These are phyloP conservation scores for Crocidura indochinensis DNA, from an alignment of 2,797 vertebrate genomes.

Conservation along the genomic window DNA sequence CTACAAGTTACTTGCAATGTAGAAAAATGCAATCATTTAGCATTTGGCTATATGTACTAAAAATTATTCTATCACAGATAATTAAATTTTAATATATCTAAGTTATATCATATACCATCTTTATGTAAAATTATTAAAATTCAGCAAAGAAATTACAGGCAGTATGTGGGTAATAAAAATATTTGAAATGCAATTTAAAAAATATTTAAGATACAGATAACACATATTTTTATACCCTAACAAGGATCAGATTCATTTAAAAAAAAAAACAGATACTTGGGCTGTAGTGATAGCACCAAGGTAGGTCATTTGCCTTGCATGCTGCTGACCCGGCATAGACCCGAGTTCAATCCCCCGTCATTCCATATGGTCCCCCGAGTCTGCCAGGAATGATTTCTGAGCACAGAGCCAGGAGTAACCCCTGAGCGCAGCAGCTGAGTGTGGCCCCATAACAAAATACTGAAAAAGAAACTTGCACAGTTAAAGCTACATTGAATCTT, in stretches of 20 bases:
- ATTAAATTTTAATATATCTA: slow-evolving; percentile 65
- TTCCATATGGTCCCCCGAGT: too few species aligned
- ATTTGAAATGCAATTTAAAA: slow-evolving; percentile 18
- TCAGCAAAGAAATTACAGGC: not conserved
- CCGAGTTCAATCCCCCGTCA: too few species aligned
- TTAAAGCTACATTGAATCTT: not conserved
- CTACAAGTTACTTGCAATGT: slow-evolving; percentile 50
- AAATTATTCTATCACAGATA: slow-evolving; percentile 12
- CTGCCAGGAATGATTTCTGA: too few species aligned
- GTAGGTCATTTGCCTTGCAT: too few species aligned
- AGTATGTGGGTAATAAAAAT: slow-evolving; percentile 37
- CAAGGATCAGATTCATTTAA: slow-evolving; percentile 27
- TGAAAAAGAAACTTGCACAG: not conserved
- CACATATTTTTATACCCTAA: not conserved
- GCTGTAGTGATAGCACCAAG: too few species aligned
- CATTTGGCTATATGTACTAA: slow-evolving; percentile 10
- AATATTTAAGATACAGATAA: not conserved
- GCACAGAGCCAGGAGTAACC: too few species aligned
- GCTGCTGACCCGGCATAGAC: too few species aligned
- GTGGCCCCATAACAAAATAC: too few species aligned
- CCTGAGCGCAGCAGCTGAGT: too few species aligned
- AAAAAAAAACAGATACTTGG: not conserved
- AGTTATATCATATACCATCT: not conserved
- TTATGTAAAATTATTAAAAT: slow-evolving; percentile 60
- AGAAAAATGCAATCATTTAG: not conserved